Conservation (phyloP, 2,888 invertebrate genomes). For the Apotomis turbidana region DNA sequence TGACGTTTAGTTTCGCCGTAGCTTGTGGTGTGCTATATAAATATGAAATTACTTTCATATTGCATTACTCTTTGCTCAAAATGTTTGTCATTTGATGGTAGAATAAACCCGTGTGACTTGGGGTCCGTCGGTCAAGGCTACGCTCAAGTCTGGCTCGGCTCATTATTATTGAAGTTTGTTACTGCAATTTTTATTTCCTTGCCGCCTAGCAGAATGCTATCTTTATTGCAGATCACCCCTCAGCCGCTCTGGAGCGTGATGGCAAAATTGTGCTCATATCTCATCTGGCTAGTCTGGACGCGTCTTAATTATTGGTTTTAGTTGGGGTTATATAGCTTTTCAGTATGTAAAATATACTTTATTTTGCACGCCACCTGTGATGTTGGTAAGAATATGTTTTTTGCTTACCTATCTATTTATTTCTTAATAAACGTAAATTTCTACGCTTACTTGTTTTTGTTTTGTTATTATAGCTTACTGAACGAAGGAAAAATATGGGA, state of each 20-base stretch:
- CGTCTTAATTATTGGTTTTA: conserved; percentile 34
- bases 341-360: too few relatives aligned
- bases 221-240: conserved; percentile 32
- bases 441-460: too few relatives aligned
- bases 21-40: too few relatives aligned
- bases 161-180: conserved; percentile 21
- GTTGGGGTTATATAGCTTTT: conserved; percentile 5
- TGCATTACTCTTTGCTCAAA: too few relatives aligned
- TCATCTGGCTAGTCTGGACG: conserved; percentile 24
- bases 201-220: conserved; percentile 29
- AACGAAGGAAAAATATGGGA: too few relatives aligned
- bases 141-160: not conserved
- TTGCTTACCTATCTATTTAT: too few relatives aligned
- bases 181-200: conserved; percentile 26
- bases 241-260: conserved; percentile 27
- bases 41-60: too few relatives aligned
- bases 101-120: not conserved
- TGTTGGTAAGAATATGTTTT: too few relatives aligned
- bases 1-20: too few relatives aligned
- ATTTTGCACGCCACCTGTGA: too few relatives aligned
- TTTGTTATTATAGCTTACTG: too few relatives aligned
- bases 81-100: not conserved
- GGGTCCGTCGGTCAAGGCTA: not conserved
- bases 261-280: conserved; percentile 30
- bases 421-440: too few relatives aligned